Conservation (phyloP, 2,113 vertebrate species). For the Zonotrichia leucophrys region DNA sequence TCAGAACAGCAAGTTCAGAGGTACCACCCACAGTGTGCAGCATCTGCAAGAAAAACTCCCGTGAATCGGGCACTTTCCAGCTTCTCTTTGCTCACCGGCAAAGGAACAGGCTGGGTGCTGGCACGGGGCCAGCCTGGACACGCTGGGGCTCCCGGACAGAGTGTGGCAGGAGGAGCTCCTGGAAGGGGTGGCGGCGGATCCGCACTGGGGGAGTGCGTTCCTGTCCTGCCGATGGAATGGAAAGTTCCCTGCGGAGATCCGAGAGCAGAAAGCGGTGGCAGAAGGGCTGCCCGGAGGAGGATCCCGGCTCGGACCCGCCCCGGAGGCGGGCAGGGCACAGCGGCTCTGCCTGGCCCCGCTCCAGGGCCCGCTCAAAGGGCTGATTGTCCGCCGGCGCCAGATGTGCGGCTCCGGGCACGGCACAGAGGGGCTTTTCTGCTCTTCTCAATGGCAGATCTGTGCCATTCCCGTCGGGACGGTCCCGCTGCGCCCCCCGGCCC, state of each 20-base stretch:
- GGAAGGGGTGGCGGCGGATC: rapidly evolving
- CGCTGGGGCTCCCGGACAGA: not conserved
- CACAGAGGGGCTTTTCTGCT: constrained; percentile 52
- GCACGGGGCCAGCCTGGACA: not conserved
- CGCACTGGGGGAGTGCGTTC: not conserved
- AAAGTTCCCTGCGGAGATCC: rapidly evolving
- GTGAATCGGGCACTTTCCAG: too few species aligned
- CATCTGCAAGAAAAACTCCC: not conserved
- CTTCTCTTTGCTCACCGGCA: not conserved
- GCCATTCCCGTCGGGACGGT: not conserved
- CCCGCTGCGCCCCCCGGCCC: not conserved
- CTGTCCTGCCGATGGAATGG: too few species aligned
- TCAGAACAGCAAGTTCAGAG: not conserved
- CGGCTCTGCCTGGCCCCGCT: not conserved
- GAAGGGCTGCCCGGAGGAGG: not conserved
- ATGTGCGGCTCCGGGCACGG: not conserved
- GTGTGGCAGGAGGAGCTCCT: not conserved
- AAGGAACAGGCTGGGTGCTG: not conserved
- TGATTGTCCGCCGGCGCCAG: not conserved
- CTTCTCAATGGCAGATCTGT: constrained; percentile 36
- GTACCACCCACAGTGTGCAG: too few species aligned
- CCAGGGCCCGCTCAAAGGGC: not conserved
- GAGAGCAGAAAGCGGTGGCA: not conserved
- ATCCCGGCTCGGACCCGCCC: not conserved
- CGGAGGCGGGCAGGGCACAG: not conserved